These are phyloP conservation scores for Spheniscus humboldti DNA, from an alignment of 2,797 vertebrate species.

Conservation along the genomic window DNA sequence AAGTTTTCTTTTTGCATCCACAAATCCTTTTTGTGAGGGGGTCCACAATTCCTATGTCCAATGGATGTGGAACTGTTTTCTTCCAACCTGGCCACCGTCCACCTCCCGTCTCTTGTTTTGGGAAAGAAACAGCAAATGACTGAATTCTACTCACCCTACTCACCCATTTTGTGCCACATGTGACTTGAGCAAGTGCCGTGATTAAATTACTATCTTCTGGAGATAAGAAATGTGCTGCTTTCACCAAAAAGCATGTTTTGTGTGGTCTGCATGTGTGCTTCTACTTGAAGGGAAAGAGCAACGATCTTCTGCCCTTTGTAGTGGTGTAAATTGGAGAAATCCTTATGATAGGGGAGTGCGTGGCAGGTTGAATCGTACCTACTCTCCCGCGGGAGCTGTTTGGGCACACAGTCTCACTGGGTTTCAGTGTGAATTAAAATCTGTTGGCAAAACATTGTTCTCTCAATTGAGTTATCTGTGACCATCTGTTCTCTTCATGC, in stretches of 20 bases:
- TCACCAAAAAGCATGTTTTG: not conserved
- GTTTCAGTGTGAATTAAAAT: not conserved
- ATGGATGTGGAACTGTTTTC: not conserved
- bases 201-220: not conserved
- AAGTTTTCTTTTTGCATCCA: not conserved
- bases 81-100: not conserved
- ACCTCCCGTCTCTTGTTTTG: not conserved
- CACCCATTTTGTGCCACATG: not conserved
- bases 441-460: not conserved
- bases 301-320: not conserved
- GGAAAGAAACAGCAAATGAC: not conserved
- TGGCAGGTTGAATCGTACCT: not conserved
- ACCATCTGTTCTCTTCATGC: not conserved
- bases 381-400: not conserved
- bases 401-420: not conserved
- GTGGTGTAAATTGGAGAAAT: not conserved
- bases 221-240: not conserved
- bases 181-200: not conserved
- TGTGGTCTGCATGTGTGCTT: not conserved
- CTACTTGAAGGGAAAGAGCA: not conserved
- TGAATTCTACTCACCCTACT: not conserved
- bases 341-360: accelerated
- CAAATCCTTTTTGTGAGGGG: not conserved
- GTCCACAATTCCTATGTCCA: not conserved
- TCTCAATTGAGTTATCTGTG: not conserved